Evolutionary conservation across 2,113 vertebrate species (phyloP).

Genomic region (Seriola quinqueradiata): DNA sequence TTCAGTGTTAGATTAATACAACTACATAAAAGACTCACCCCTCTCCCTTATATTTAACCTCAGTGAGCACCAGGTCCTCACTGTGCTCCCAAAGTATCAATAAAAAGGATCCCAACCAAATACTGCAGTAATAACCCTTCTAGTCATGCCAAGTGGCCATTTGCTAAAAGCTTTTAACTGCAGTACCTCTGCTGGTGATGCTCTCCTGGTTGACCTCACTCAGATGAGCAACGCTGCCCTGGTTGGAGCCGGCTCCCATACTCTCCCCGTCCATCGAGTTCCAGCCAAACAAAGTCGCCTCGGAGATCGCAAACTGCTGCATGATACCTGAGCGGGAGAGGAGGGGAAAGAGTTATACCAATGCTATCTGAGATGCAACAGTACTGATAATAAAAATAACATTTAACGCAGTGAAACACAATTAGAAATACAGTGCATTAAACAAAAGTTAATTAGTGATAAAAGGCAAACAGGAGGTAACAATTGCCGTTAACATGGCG

Average conservation of each 20-base stretch:
- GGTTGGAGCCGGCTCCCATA: conserved; percentile 92
- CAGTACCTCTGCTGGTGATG: conserved; percentile 87
- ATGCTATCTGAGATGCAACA: not conserved
- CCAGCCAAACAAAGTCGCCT: conserved; percentile 96
- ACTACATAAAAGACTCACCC: not conserved
- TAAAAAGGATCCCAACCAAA: not conserved
- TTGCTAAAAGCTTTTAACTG: not conserved
- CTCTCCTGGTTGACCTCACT: conserved; percentile 96
- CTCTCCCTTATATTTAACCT: not conserved
- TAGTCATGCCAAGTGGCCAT: not conserved
- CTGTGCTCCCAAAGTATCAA: not conserved
- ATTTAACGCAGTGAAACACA: not conserved
- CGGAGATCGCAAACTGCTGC: conserved; percentile 98
- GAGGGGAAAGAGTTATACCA: not conserved
- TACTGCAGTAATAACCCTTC: too few species aligned
- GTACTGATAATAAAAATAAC: not conserved
- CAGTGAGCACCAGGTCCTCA: not conserved
- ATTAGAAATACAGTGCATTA: not conserved
- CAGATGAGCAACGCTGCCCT: conserved; percentile 92
- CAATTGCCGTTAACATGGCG: not conserved
- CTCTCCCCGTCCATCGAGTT: conserved; percentile 97
- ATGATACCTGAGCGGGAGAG: conserved; percentile 87
- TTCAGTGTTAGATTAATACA: too few species aligned
- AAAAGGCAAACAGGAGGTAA: not conserved
- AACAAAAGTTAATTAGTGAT: not conserved